Evolutionary conservation across 2,888 invertebrate species (phyloP), one percentile per base, ranked within the genome.

Genomic region (Oligia strigilis): DNA sequence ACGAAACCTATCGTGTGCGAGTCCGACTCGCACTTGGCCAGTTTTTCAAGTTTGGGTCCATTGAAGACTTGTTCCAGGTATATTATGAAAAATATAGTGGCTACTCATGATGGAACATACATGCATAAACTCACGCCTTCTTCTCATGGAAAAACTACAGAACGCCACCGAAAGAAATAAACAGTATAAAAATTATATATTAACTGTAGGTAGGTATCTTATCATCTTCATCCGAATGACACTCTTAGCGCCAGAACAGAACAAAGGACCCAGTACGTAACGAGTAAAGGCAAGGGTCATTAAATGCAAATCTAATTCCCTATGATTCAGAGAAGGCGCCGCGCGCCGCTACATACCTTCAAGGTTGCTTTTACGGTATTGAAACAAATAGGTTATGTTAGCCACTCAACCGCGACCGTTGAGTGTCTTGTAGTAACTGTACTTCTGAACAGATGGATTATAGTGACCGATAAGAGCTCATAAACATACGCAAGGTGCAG

Each of bases 321-420:
- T 87, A 90, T 92, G 91, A 92, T 80, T 93, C 92, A 92, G 85
- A 83, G 87, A 75, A 84, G 84, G 89, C 88, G 87, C 87, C 84
- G 86, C 80, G 89, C 88, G 87, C 87, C 84, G 86, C 80, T 82
- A 85, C 82, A 75, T 87, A 87, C 81, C 84, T 86, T 87, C 92
- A 92, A 93, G 93, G 92, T 90, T 92, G 89, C 88, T 46, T 2
- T 11, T 87, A 90, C 90, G 89, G 87, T 89, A 86, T 80, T 77
- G 74, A 77, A 84, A 88, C 80, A 87, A 86, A 87, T 88, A 85
- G 86, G 87, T 83, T 87, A 86, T 79, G 81, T 75, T 82, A 88
- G 85, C 84, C 91, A 93, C 90, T 92, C 92, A 89, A 91, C 91
- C 92, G 91, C 81, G 80, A 88, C 90, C 78, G 75, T 81, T 92